Evolutionary conservation across 2,113 vertebrate species (phyloP).

Genomic region (Burhinus bistriatus): DNA sequence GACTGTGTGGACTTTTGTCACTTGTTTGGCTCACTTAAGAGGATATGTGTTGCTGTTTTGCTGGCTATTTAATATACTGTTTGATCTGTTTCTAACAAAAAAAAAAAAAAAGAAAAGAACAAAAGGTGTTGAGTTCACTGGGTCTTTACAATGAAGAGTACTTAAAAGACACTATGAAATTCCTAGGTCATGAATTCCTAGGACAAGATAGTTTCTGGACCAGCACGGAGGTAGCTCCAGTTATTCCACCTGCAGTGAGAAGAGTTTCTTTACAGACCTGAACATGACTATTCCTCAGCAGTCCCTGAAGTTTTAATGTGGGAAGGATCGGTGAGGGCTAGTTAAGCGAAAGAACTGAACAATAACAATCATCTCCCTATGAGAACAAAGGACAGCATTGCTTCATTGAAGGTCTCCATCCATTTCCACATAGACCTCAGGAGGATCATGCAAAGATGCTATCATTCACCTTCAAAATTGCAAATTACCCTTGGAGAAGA

Average conservation of each 20-base stretch:
- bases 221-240: not conserved
- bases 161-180: not conserved
- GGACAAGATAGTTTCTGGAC: not conserved
- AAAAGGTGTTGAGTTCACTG: not conserved
- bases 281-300: not conserved
- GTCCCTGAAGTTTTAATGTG: not conserved
- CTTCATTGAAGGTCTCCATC: not conserved
- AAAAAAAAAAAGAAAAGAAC: not conserved
- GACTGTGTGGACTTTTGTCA: not conserved
- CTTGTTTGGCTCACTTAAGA: not conserved
- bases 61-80: not conserved
- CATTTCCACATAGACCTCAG: not conserved
- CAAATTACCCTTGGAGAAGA: not conserved
- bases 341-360: not conserved
- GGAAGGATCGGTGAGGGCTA: not conserved
- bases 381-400: fast-evolving
- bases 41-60: not conserved
- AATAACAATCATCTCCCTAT: not conserved
- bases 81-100: not conserved
- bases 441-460: not conserved
- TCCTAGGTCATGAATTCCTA: not conserved
- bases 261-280: not conserved
- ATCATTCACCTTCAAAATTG: not conserved
- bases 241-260: not conserved
- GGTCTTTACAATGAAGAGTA: not conserved